Base-by-base conservation (phyloP, 2,113 vertebrate species). In the Paralichthys olivaceus region DNA sequence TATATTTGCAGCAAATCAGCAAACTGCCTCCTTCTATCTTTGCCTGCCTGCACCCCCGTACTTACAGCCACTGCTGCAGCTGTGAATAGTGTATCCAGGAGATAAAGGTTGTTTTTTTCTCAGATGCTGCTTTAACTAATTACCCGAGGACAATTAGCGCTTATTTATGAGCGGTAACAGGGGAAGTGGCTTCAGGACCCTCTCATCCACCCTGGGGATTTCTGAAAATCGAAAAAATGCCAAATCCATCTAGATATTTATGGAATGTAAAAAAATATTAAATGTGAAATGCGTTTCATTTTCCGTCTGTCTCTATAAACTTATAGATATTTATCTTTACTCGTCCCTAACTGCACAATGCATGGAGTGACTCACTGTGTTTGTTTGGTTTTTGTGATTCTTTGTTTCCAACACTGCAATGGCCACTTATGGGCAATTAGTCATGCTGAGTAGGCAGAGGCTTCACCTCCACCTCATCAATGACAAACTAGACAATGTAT, bases 371-470 rank as follows among this genome's bases (percentile, higher is more conserved):
- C 71, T 91, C 87, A 89, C 49, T 23, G 20, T 87, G 74, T 90
- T 88, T 92, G 87, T 90, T 91, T 81, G 79, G 51, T 72, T 34
- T 85, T 76, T 85, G 89, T 69, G 43, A 81, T 80, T 84, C 84
- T 85, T 84, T 87, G 83, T 88, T 91, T 87, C 84, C 87, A 69
- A 67, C 66, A 56, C 77, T 73, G 74, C 71, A 72, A 81, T 70
- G 19, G 75, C 84, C 85, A 88, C 87, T 90, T 86, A 87, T 67
- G 74, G 79, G 73, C 78, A 90, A 91, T 92, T 90, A 90, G 87
- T 90, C 90, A 91, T 74, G 77, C 83, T 84, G 85, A 90, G 89
- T 87, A 86, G 83, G 84, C 89, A 75, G 84, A 82, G 69, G 79
- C 82, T 77, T 87, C 78, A 90, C 88, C 89, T 84, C 77, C 81